Base-by-base conservation (phyloP, 2,113 vertebrate genomes). In the Taxidea taxus region DNA sequence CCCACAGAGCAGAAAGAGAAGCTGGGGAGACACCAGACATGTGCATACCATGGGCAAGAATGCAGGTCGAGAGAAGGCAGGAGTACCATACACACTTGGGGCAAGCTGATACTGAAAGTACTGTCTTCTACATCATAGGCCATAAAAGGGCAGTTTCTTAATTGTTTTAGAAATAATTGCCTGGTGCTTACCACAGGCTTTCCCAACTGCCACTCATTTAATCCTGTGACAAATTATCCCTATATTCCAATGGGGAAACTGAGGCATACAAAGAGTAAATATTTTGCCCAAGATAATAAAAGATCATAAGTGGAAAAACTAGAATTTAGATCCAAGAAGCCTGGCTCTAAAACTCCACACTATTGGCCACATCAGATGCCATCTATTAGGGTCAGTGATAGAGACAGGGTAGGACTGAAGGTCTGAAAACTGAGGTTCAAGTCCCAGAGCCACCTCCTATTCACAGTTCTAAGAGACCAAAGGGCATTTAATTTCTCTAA, bases 281-380 rank as follows among this genome's bases (percentile, higher is more conserved):
- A 60, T 66, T 87, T 94, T 91, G 15, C n/a, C 68, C 25, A 91
- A 84, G 9, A 87, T 90, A 49, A 51, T 34, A 62, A 47, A 6
- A 77, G 39, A 64, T 54, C 34, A 5, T 62, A 70, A 89, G 42
- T 34, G 11, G 39, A 84, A 70, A 10, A 87, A 34, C 68, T 66
- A 9, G 75, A 27, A 66, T 68, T 92, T 37, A 42, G 20, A 87
- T 15, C 29, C 84, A 88, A 11, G 25, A 12, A 90, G 8, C 0
- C 34, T 7, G 29, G 31, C 29, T 95, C 68, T 90, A 84, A 97
- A 85, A 60, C 37, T 64, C 62, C 39, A 95, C 6, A 16, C 3
- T 54, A 34, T 78, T 74, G 47, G 49, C 18, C 37, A 3, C 34
- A 80, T 44, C 1, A 4, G 62, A 11, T 13, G 0, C 11, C 31